Base-by-base conservation (phyloP, 2,113 vertebrate species). In the Crotalus horridus region DNA sequence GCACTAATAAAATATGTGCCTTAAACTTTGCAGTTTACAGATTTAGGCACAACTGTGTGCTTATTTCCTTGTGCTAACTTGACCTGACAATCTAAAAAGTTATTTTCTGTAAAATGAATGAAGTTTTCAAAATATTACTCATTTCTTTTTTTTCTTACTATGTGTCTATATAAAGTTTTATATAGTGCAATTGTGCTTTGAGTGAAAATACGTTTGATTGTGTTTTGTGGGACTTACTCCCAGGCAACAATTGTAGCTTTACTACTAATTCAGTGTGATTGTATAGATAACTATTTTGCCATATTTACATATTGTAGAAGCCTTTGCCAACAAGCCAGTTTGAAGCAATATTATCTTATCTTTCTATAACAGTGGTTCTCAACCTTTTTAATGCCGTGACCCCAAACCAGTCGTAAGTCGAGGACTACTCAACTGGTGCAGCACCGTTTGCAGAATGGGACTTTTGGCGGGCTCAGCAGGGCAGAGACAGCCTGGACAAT, bases 61-160 rank as follows among this genome's bases (percentile, higher is more conserved):
- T 90, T 96, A 69, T 93, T 96, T 96, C 89, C 89, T 97, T 96
- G 94, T 96, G 96, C 95, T 96, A 64, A 96, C 89, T 94, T 95
- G 59, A 94, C 93, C 0, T 54, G 90, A 97, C 97, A 98, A 98
- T 98, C 97, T 92, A 95, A 93, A 93, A 96, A 97, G 92, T 92
- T 88, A 0, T 95, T 95, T 95, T 94, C 96, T 97, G 97, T 89
- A 85, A 85, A 97, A 96, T 95, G 97, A 97, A 96, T 24, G 20
- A 94, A 91, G 94, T 93, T 89, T 92, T 93, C 92, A 95, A 54
- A 48, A 26, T 58, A 10, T 53, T 91, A 54, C 93, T 87, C 33
- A 51, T 3, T 51, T 24, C 90, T 85, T 8, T 1, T 90, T 59
- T 93, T 93, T 93, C 11, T 87, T 51, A 10, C 86, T 48, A 89